Percentiles rank a stretch among this genome's conserved stretches.
Conservation (phyloP, 37 sponge, comb jelly and placozoan species). For the Amphimedon queenslandica region DNA sequence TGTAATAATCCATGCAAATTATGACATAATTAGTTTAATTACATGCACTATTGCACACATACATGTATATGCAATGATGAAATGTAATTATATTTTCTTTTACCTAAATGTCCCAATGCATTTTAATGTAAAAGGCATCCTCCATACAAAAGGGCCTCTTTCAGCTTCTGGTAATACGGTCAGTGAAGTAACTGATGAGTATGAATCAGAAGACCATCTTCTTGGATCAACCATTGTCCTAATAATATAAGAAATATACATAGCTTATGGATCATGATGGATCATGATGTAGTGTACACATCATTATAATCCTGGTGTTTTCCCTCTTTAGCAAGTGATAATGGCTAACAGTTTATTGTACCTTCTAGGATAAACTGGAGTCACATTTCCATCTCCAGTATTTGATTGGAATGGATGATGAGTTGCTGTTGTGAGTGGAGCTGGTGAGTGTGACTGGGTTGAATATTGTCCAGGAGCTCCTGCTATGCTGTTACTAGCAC, state of each 20-base stretch:
- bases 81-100: too few species aligned
- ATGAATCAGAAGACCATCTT: slow-evolving; percentile 63
- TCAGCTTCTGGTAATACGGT: not conserved
- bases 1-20: too few species aligned
- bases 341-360: too few species aligned
- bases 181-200: slow-evolving; percentile 7
- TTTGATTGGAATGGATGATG: not conserved
- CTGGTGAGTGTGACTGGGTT: slow-evolving; percentile 6
- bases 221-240: not conserved
- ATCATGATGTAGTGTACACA: too few species aligned
- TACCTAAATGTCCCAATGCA: slow-evolving; percentile 92
- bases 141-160: slow-evolving; percentile 47
- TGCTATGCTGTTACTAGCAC: too few species aligned
- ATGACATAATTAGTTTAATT: too few species aligned
- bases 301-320: too few species aligned
- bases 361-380: not conserved
- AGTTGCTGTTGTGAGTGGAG: slow-evolving; percentile 22
- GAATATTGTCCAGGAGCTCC: too few species aligned
- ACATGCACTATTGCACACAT: too few species aligned
- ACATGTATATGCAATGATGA: slow-evolving; percentile 1
- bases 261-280: too few species aligned
- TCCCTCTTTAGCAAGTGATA: too few species aligned
- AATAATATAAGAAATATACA: too few species aligned
- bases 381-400: not conserved
- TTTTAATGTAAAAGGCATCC: slow-evolving; percentile 94